Evolutionary conservation across 2,113 vertebrate genomes (phyloP).

Genomic region (Sclerurus mexicanus): DNA sequence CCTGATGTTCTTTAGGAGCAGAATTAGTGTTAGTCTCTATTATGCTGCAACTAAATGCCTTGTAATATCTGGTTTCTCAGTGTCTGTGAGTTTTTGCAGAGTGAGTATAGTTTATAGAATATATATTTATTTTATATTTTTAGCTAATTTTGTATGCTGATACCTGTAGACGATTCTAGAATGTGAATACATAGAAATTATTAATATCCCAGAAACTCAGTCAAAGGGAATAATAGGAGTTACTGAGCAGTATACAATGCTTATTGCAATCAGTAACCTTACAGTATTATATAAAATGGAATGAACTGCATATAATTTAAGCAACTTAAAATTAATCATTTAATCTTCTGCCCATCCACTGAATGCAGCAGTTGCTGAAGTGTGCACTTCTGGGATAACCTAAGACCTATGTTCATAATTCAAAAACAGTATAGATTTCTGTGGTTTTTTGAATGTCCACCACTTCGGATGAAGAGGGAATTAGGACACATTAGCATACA

Average conservation of each 20-base stretch:
- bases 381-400: background rate
- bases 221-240: background rate
- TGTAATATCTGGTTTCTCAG: background rate
- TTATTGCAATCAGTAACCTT: background rate
- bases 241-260: background rate
- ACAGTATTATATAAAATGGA: background rate
- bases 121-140: background rate
- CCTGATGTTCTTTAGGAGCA: background rate
- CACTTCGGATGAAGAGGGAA: background rate
- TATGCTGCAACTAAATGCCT: background rate
- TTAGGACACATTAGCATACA: constrained; percentile 21
- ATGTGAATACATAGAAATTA: background rate
- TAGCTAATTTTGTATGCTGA: background rate
- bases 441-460: background rate
- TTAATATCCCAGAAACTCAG: background rate
- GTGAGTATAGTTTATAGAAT: background rate
- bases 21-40: background rate
- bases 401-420: background rate
- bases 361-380: background rate
- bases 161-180: background rate
- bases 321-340: background rate
- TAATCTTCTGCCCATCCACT: background rate
- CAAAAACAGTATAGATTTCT: background rate
- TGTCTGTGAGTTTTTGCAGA: background rate
- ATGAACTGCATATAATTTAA: background rate